These are phyloP conservation scores for Drosophila nr. perissopoda DNA, from an alignment of 2,888 invertebrate genomes.

Conservation along the genomic window DNA sequence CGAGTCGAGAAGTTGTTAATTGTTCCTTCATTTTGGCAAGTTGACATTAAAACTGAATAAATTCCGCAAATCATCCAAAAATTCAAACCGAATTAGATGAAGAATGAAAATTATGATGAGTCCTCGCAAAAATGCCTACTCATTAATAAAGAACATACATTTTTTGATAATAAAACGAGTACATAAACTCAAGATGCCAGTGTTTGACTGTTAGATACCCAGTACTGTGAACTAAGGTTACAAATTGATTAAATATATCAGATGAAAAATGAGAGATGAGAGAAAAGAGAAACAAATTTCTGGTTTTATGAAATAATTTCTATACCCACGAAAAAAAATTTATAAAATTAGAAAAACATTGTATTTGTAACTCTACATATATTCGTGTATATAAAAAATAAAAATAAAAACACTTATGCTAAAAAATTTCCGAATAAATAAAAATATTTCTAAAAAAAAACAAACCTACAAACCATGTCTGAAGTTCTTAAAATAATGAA, in stretches of 20 bases:
- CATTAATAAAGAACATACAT: neutral
- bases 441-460: neutral
- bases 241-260: neutral
- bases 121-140: slow-evolving; percentile 2
- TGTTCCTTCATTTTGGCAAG: slow-evolving; percentile 16
- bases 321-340: neutral
- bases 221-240: neutral
- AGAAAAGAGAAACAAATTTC: neutral
- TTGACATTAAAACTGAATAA: slow-evolving; percentile 12
- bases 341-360: neutral
- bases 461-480: neutral
- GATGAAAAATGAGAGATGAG: neutral
- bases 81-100: slow-evolving; percentile 14
- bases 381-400: too few relatives aligned
- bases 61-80: slow-evolving; percentile 22
- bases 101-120: slow-evolving; percentile 8
- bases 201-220: neutral
- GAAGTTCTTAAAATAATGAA: neutral
- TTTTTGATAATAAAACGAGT: neutral
- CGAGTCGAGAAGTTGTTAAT: slow-evolving; percentile 1
- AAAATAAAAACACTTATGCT: neutral
- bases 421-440: accelerated
- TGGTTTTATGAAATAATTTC: neutral
- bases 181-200: neutral
- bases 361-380: too few relatives aligned